Evolutionary conservation across 1,140 invertebrate genomes (phyloP).

Genomic region (Heliconius melpomene): DNA sequence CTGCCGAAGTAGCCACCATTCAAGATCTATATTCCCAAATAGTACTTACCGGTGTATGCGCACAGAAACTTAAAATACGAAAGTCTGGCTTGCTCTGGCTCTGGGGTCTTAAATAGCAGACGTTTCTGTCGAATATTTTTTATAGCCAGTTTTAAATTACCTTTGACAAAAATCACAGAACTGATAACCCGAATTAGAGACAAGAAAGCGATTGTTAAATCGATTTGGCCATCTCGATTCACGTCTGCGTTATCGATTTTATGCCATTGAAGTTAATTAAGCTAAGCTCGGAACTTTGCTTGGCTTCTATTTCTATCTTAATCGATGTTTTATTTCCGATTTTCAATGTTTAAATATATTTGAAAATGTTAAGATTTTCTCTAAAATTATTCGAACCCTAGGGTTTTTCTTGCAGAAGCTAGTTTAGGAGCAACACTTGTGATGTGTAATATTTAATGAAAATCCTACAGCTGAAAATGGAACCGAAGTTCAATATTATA

Average conservation of each 20-base stretch:
- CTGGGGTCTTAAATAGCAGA: too few relatives aligned
- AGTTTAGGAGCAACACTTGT: too few relatives aligned
- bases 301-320: slow-evolving; percentile 49
- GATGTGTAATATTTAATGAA: too few relatives aligned
- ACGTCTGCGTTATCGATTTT: slow-evolving; percentile 53
- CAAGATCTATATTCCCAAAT: too few relatives aligned
- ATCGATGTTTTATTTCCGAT: slow-evolving; percentile 47
- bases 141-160: background rate
- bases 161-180: slow-evolving; percentile 33
- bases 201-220: slow-evolving; percentile 45
- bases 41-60: too few relatives aligned
- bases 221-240: slow-evolving; percentile 54
- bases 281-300: slow-evolving; percentile 46
- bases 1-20: too few relatives aligned
- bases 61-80: too few relatives aligned
- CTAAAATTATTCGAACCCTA: background rate
- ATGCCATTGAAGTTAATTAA: slow-evolving; percentile 58
- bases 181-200: slow-evolving; percentile 40
- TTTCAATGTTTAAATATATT: slow-evolving; percentile 45
- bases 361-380: background rate
- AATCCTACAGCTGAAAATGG: too few relatives aligned
- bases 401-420: too few relatives aligned
- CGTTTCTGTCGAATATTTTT: background rate
- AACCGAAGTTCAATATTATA: too few relatives aligned
- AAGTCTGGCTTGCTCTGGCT: too few relatives aligned